A percentile compares a stretch with the other conserved stretches of the same genome.
Conservation (phyloP, 2,113 vertebrate genomes). For the Dicrurus megarhynchus region DNA sequence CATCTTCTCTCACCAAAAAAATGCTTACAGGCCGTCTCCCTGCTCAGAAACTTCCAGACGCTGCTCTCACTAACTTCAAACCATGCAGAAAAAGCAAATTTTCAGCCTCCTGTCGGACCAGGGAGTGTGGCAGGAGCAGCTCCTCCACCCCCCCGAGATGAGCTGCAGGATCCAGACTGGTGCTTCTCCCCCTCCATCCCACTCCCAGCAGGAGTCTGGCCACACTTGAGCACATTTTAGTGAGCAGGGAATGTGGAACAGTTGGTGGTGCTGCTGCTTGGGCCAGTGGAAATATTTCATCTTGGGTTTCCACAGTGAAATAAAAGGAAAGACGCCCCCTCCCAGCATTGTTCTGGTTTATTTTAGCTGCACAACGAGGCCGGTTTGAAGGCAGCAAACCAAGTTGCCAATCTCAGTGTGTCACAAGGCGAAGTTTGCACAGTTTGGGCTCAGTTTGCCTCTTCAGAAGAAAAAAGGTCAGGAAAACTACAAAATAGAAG, state of each 20-base stretch:
- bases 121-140: not conserved
- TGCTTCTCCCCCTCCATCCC: constrained; percentile 1
- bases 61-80: not conserved
- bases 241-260: constrained; percentile 24
- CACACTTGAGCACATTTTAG: not conserved
- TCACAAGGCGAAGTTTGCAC: not conserved
- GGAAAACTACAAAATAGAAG: not conserved
- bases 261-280: not conserved
- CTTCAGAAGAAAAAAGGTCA: not conserved
- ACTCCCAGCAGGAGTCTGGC: not conserved
- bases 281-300: constrained; percentile 14
- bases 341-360: not conserved
- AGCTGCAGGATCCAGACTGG: not conserved
- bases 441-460: not conserved
- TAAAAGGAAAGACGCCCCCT: not conserved
- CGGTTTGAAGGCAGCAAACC: not conserved
- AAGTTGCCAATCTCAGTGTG: not conserved
- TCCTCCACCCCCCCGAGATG: not conserved
- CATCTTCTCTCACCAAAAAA: not conserved
- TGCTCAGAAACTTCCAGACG: not conserved
- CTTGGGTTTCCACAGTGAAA: constrained; percentile 9
- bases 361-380: not conserved
- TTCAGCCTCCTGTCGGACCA: not conserved
- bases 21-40: not conserved
- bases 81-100: not conserved